Conservation (phyloP, 2,888 invertebrate species). For the Ochropleura leucogaster region DNA sequence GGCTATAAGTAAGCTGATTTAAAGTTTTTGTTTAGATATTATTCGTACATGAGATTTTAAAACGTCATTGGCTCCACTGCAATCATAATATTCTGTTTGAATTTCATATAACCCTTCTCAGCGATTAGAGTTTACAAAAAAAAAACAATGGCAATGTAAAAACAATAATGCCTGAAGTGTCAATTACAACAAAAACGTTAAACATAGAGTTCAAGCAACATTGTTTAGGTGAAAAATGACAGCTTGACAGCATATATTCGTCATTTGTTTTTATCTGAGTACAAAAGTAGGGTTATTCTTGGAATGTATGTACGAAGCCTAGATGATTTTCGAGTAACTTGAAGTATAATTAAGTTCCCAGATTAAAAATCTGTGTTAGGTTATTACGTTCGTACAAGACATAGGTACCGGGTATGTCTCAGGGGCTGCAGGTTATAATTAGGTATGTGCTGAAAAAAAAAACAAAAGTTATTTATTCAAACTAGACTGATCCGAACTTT, state of each 20-base stretch:
- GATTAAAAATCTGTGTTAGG: no score
- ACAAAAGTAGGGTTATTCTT: background rate
- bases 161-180: slow-evolving; percentile 25
- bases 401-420: no score
- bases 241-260: slow-evolving; percentile 10
- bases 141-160: slow-evolving; percentile 39
- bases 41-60: background rate
- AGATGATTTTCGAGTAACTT: no score
- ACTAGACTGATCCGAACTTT: no score
- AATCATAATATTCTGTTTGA: background rate
- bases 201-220: slow-evolving; percentile 24
- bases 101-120: background rate
- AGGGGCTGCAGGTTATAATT: no score
- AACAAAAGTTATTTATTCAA: no score
- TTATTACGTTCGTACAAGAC: no score
- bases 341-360: no score
- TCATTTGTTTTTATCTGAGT: slow-evolving; percentile 13
- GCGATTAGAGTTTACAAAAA: background rate
- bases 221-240: slow-evolving; percentile 15
- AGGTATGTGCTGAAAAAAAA: no score
- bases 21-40: background rate
- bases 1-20: background rate
- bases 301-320: background rate
- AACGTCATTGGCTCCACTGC: background rate
- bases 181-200: slow-evolving; percentile 34